Percentiles rank a stretch among this genome's conserved stretches.
These are phyloP conservation scores for Ostrea edulis DNA, from an alignment of 1,140 invertebrate species.

Conservation along the genomic window DNA sequence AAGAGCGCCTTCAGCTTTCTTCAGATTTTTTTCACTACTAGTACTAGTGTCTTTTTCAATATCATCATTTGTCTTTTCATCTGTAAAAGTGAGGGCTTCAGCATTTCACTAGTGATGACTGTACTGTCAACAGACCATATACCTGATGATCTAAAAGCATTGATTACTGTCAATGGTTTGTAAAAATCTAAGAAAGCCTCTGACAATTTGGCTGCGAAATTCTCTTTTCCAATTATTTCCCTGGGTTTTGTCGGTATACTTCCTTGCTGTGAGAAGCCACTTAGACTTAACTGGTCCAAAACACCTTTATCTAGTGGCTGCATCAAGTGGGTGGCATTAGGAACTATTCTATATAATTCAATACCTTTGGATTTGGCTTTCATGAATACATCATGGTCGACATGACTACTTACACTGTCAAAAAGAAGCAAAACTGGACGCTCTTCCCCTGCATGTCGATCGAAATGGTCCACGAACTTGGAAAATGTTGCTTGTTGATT, in stretches of 20 bases:
- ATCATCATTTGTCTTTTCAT: background rate
- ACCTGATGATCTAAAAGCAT: slow-evolving; percentile 47
- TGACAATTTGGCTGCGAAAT: slow-evolving; percentile 55
- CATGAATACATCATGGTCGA: slow-evolving; percentile 31
- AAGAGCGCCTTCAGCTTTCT: slow-evolving; percentile 42
- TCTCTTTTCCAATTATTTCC: slow-evolving; percentile 46
- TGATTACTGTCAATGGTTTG: slow-evolving; percentile 58
- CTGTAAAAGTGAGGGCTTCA: slow-evolving; percentile 42
- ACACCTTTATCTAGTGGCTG: too few relatives aligned
- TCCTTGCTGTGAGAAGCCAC: slow-evolving; percentile 39
- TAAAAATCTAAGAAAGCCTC: slow-evolving; percentile 57
- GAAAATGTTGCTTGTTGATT: too few relatives aligned
- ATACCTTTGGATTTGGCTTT: slow-evolving; percentile 38
- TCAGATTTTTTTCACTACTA: background rate
- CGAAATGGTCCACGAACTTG: slow-evolving; percentile 26
- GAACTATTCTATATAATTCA: slow-evolving; percentile 52
- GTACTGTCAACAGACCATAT: slow-evolving; percentile 53
- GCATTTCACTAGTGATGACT: slow-evolving; percentile 48
- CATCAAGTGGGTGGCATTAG: slow-evolving; percentile 60
- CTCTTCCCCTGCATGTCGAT: slow-evolving; percentile 18
- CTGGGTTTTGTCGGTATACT: slow-evolving; percentile 54
- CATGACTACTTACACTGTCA: slow-evolving; percentile 41
- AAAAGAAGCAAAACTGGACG: slow-evolving; percentile 50
- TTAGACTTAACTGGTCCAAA: too few relatives aligned
- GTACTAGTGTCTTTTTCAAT: background rate